phyloP scores from a whole-genome alignment of 35 echinoderm and acorn worm species.

The Diadema setosum region DNA sequence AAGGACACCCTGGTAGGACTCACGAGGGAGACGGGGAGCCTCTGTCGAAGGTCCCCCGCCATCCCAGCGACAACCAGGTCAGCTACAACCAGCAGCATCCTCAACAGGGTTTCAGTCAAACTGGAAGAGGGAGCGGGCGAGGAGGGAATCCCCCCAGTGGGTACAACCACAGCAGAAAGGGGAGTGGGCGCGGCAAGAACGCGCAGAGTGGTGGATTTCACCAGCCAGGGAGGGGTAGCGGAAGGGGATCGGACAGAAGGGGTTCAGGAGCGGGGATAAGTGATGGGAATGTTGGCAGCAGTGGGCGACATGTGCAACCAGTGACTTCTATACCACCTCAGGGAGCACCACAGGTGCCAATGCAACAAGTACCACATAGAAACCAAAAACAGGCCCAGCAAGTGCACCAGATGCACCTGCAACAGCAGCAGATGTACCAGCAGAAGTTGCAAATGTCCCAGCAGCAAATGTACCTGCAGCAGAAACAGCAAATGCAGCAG shows the following conservation, averaged over 20 bases:
- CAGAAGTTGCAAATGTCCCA: background rate
- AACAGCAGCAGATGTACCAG: constrained; percentile 3
- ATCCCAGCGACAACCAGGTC: background rate
- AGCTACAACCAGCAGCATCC: background rate
- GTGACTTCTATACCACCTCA: background rate
- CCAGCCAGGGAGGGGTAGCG: background rate
- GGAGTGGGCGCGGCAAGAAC: background rate
- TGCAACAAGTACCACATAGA: constrained; percentile 26
- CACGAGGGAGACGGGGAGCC: constrained; percentile 4
- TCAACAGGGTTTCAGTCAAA: background rate
- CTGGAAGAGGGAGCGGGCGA: background rate
- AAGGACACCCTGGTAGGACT: background rate
- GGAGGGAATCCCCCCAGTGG: background rate
- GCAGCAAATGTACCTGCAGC: constrained; percentile 14
- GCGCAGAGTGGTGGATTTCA: background rate
- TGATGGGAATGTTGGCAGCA: background rate
- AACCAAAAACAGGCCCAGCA: constrained; percentile 8
- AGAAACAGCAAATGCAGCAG: constrained; percentile 14
- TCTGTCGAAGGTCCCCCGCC: background rate
- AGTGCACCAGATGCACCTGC: background rate
- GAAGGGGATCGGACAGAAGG: background rate
- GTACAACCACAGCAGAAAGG: background rate
- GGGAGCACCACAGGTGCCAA: constrained; percentile 27
- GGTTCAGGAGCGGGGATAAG: background rate
- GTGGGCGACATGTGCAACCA: background rate